Evolutionary conservation across 2,113 vertebrate species (phyloP), one percentile per base, ranked within the genome.

Genomic region (Corythoichthys intestinalis): DNA sequence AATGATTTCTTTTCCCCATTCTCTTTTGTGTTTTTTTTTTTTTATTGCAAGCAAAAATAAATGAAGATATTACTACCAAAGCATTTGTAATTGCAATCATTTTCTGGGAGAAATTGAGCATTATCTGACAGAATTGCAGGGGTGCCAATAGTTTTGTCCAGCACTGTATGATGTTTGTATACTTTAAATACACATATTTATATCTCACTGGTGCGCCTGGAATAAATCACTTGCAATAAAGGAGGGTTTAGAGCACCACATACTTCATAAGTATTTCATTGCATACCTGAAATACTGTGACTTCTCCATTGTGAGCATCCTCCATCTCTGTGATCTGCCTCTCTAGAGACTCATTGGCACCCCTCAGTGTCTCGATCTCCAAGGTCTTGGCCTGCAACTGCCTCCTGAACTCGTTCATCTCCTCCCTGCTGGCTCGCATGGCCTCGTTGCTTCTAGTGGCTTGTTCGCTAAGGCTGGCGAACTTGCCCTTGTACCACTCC

Each of bases 371-470:
- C 82, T 97, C 94, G 4, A 93, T 93, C 86, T 96, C 95, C 1
- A 94, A 92, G 73, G 92, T 94, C 68, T 93, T 94, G n/a, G 93
- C 92, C 87, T 95, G 95, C 1, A 97, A 92, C 88, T 95, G 94
- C 68, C 96, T 93, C 75, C 96, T 92, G 91, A 93, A 94, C 75
- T 96, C 94, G 7, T 91, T 93, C 79, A 94, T 91, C 89, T 98
- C 96, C 77, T 96, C 92, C 63, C 94, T 92, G 86, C 90, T 93
- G 79, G 93, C 94, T 1, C 93, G 90, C 81, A 96, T 92, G 63
- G 94, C 94, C 80, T 95, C 94, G 44, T 91, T 92, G 93, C 91
- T 95, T 78, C 93, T 91, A 65, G 90, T 91, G 11, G 95, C 95
- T 80, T 94, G 93, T 76, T 96, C 93, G 14, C 88, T 93, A 59